Conservation (phyloP, 1,140 invertebrate species). For the Harpegnathos saltator region DNA sequence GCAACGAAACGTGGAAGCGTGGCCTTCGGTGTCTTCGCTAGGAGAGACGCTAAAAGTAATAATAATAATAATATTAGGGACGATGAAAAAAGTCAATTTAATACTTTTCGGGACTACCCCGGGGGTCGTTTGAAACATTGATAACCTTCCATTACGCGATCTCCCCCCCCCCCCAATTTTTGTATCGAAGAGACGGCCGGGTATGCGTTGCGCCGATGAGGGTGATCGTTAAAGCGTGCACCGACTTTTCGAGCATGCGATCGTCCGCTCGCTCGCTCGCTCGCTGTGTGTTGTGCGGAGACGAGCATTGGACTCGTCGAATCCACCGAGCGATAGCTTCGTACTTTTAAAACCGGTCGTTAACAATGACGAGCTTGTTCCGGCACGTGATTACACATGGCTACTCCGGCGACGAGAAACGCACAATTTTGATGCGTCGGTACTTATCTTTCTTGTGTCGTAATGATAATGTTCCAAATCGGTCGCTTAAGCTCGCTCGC, state of each 20-base stretch:
- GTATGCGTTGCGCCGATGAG: conserved; percentile 39
- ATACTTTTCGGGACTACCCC: conserved; percentile 21
- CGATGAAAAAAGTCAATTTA: neutral
- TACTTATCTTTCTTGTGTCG: neutral
- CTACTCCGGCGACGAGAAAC: neutral
- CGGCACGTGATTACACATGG: conserved; percentile 46
- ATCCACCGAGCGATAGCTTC: conserved; percentile 54
- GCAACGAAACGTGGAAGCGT: neutral
- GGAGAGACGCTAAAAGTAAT: neutral
- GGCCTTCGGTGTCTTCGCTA: neutral
- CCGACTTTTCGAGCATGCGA: conserved; percentile 55
- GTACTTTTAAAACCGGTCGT: conserved; percentile 61
- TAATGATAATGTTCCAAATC: conserved; percentile 46
- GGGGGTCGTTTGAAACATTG: conserved; percentile 40
- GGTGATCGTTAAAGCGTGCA: conserved; percentile 58
- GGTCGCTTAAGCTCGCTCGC: neutral
- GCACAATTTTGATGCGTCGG: conserved; percentile 47
- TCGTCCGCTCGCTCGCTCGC: conserved; percentile 18
- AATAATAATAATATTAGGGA: too few species aligned
- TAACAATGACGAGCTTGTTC: conserved; percentile 60
- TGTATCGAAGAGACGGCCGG: conserved; percentile 49
- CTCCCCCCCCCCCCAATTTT: conserved; percentile 48
- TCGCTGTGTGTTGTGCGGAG: conserved; percentile 39
- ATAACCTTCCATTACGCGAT: conserved; percentile 53
- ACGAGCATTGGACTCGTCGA: conserved; percentile 55